Conservation (phyloP, 2,888 invertebrate species). For the Alloscopus bannaensis region DNA sequence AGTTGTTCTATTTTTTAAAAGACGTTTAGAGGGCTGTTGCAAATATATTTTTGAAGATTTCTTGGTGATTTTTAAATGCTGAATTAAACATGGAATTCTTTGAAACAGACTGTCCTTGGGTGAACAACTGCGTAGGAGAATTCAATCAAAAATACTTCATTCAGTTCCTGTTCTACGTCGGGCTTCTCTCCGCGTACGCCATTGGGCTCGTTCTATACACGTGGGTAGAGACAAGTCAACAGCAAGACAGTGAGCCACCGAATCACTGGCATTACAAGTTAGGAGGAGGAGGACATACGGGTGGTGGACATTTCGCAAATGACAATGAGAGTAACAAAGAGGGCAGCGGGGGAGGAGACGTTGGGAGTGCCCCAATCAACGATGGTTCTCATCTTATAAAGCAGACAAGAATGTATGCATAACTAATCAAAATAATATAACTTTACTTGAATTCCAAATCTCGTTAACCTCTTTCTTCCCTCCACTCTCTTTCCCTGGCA, state of each 20-base stretch:
- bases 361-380: constrained; percentile 40
- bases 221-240: constrained; percentile 83
- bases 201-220: constrained; percentile 83
- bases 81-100: constrained; percentile 24
- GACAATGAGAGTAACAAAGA: constrained; percentile 2
- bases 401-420: constrained; percentile 87
- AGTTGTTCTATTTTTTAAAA: constrained; percentile 16
- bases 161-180: constrained; percentile 89
- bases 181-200: constrained; percentile 81
- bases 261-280: constrained; percentile 48
- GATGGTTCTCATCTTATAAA: constrained; percentile 77
- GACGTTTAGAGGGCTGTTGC: neutral
- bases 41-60: neutral
- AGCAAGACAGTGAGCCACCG: constrained; percentile 78
- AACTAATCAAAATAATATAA: too few relatives aligned
- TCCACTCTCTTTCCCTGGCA: constrained; percentile 77
- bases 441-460: too few relatives aligned
- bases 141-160: constrained; percentile 94
- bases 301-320: neutral
- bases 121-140: constrained; percentile 95
- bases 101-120: constrained; percentile 78
- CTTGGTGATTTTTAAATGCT: constrained; percentile 6
- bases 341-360: too few relatives aligned
- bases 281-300: neutral
- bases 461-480: too few relatives aligned